Evolutionary conservation across 2,888 invertebrate genomes (phyloP), one percentile per base, ranked within the genome.

Genomic region (Argynnis bischoffii): DNA sequence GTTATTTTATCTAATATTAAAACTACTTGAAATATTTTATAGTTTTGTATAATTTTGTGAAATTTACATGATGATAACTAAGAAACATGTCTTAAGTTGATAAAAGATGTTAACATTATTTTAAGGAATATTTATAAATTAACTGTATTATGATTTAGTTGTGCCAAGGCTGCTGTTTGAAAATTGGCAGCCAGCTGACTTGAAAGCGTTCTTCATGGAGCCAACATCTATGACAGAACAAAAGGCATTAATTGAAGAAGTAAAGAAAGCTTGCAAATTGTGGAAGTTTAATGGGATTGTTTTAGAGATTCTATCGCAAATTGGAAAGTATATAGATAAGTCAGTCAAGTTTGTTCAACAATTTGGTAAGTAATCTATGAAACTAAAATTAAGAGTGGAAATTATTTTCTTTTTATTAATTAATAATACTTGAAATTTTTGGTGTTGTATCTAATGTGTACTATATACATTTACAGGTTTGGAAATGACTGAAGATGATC

Each of bases 101-200:
- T 41, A 35, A 35, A 31, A 6, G 6, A 35, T 35, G 8, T 35
- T 6, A 35, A 5, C 8, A 6, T 6, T 41, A 41, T 41, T 11
- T 41, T 11, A 41, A 35, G 8, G 35, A 35, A 26, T 56, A n/a
- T 61, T 69, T 65, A 50, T 41, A 26, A 46, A 21, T 50, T n/a
- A 35, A 21, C 18, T 26, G 56, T 56, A 56, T 53, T 63, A 69
- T 64, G 72, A 70, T 41, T 53, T 81, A 98, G 98, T 99, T 79
- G 94, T 98, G 31, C 99, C 99, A 16, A 94, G 99, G 77, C 91
- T 99, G 50, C 85, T 99, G 26, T 98, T 99, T 85, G 98, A 99
- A 78, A 95, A 95, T 65, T 99, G 98, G 96, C 94, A 94, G 41
- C 92, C 93, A 14, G 92, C 95, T n/a, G 96, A 98, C 78, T 95